Base-by-base conservation (phyloP, 2,797 vertebrate species). In the Ciconia nigra region DNA sequence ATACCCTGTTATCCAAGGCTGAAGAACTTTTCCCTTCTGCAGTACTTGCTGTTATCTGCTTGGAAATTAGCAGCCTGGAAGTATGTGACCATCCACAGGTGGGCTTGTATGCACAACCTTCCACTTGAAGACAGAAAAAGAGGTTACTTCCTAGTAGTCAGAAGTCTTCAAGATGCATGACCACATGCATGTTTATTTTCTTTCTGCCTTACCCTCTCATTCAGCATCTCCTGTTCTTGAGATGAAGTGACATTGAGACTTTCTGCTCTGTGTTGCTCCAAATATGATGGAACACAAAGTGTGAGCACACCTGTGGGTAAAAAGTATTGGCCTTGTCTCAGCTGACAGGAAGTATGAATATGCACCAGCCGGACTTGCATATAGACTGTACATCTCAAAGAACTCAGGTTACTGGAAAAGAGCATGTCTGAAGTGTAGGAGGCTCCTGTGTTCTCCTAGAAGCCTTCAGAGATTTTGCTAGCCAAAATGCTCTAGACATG, bases 341-440 rank as follows among this genome's bases (percentile, higher is more conserved):
- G 8, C 26, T 2, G 2, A 24, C 15, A 52, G 41, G 35, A 55
- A 59, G 17, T n/a, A 18, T 33, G 28, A 66, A 31, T 59, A 19
- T 41, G 51, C 8, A 3, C n/a, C 58, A 77, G 33, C 2, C 7
- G 58, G 37, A 39, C 42, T 72, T 65, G 8, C 0, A 0, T 51
- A 5, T 20, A 51, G 22, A 28, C 37, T 41, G n/a, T 66, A 19
- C 28, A 15, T 47, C 37, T 85, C n/a, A 15, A 55, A 72, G 83
- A 67, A 44, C 46, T 47, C 1, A 0, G 4, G 5, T 74, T 82
- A 35, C 62, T 90, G 76, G n/a, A 63, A 28, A 16, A 49, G 59
- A 59, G 9, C 18, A 41, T 26, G 5, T 73, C 35, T 79, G 62
- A 78, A 87, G 71, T 4, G 5, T 7, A 17, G 44, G 41, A 84